Base-by-base conservation (phyloP, 64 coral and sea anemone species). In the Stichodactyla helianthus region DNA sequence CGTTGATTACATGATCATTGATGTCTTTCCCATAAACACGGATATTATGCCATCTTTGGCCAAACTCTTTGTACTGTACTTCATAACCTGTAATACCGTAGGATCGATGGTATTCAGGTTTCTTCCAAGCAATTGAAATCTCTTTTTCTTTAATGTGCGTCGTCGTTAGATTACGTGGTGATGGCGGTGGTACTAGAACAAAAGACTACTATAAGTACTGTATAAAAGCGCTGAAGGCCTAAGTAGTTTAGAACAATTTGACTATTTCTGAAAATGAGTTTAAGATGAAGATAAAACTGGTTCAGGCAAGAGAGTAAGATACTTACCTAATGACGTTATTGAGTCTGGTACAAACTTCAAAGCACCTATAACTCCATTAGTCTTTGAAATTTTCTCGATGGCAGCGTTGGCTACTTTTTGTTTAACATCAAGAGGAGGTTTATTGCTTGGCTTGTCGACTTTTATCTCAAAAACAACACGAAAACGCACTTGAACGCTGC, bases 401-500 rank as follows among this genome's bases (percentile, higher is more conserved):
- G 91, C 64, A 23, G 83, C 85, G 80, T 95, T 58, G 6, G 85
- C 89, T 86, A 95, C 86, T 91, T 91, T 92, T 51, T 86, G 77
- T 15, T 63, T 86, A 20, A 81, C 52, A 4, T 85, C 53, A 53
- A 64, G 5, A 9, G 89, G 76, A 8, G 87, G 71, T 74, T 95
- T 85, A 0, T 88, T 59, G 31, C 79, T 61, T 19, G 61, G 35
- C 28, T 91, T 77, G 22, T 91, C 83, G 5, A 95, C 89, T 65
- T 89, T 95, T 1, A 95, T 83, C n/a, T 81, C 78, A 81, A 81
- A 81, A 58, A 95, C 77, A 31, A 95, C 93, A 63, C 93, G 82
- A 64, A 95, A 95, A 79, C 70, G 31, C 2, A 92, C 93, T 58
- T 92, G 79, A 4, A 95, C 89, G 70, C 93, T 95, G 12, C 93